A percentile compares a stretch with the other conserved stretches of the same genome.
Conservation (phyloP, 2,113 vertebrate species). For the Phaethon lepturus region DNA sequence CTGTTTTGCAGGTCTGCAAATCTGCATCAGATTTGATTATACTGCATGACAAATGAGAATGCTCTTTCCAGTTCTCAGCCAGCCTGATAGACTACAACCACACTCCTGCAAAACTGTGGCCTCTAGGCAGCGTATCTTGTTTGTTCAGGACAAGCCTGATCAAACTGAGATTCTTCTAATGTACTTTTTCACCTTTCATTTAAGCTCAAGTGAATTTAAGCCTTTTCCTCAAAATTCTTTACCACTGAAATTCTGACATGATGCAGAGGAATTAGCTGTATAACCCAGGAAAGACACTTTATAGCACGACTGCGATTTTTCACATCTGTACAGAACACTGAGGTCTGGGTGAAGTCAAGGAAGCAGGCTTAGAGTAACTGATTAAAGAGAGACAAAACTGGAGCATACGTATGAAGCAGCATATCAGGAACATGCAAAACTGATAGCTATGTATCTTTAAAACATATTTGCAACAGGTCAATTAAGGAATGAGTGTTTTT, state of each 20-base stretch:
- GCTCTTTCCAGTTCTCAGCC: background rate
- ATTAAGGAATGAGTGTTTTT: background rate
- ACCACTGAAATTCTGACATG: background rate
- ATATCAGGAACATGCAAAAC: background rate
- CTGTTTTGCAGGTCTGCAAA: constrained; percentile 18
- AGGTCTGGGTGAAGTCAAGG: background rate
- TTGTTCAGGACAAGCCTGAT: background rate
- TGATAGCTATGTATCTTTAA: background rate
- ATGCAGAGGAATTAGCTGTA: background rate
- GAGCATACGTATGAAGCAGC: background rate
- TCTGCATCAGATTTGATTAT: constrained; percentile 28
- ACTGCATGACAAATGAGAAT: constrained; percentile 4
- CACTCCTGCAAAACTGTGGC: background rate
- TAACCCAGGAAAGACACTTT: background rate
- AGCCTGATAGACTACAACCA: background rate
- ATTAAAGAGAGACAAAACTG: background rate
- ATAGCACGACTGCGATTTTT: background rate
- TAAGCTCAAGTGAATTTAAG: background rate
- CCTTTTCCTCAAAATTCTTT: background rate
- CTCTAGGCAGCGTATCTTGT: background rate
- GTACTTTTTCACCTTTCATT: background rate
- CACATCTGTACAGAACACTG: background rate
- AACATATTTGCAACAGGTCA: background rate
- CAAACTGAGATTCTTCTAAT: background rate
- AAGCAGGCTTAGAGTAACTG: background rate